Conservation (phyloP, 2,113 vertebrate species). For the Hydropotes inermis region DNA sequence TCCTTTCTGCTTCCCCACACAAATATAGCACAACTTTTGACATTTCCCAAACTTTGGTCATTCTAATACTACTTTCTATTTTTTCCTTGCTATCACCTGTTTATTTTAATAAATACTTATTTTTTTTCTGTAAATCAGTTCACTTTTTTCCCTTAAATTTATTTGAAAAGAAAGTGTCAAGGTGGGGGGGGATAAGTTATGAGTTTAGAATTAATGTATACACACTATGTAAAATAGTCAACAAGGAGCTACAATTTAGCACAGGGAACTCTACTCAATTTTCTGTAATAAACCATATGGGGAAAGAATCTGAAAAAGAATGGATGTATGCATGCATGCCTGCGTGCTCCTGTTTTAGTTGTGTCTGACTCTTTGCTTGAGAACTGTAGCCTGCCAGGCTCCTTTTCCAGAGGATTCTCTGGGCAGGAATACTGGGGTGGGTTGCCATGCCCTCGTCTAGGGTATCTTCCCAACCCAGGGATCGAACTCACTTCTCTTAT, state of each 20-base stretch:
- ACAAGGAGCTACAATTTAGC: background rate
- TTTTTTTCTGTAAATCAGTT: background rate
- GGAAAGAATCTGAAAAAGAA: background rate
- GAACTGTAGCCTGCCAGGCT: background rate
- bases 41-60: background rate
- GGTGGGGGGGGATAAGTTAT: background rate
- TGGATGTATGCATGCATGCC: background rate
- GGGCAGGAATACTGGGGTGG: background rate
- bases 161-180: background rate
- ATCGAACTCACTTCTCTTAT: background rate
- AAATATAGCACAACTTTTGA: background rate
- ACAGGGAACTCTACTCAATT: background rate
- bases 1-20: background rate
- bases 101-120: background rate
- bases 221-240: background rate
- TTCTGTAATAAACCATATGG: background rate
- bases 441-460: background rate
- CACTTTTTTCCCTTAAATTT: background rate
- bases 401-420: background rate
- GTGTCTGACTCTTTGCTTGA: background rate
- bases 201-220: background rate
- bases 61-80: background rate
- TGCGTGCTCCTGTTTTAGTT: background rate
- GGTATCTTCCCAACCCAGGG: background rate
- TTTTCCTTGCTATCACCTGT: background rate